phyloP scores from a whole-genome alignment of 2,888 invertebrate genomes.

The Tridacna crocea region DNA sequence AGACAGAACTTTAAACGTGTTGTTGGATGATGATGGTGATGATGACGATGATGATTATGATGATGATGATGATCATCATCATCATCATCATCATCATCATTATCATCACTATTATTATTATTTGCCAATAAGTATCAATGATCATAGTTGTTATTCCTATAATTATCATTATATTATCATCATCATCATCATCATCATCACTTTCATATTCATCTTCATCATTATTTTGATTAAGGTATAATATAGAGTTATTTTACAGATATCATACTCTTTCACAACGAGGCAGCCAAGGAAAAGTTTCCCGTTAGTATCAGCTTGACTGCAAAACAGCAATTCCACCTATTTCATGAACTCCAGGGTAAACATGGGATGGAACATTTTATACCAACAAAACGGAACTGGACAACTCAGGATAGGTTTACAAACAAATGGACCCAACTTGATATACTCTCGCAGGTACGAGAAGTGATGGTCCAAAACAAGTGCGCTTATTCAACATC shows the following conservation, averaged over 20 bases:
- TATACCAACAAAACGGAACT: background rate
- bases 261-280: background rate
- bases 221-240: too few species aligned
- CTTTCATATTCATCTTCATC: too few species aligned
- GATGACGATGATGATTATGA: too few species aligned
- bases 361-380: background rate
- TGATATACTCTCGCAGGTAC: constrained; percentile 10
- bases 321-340: background rate
- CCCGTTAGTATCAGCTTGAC: constrained; percentile 1
- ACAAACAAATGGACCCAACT: constrained; percentile 4
- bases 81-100: too few species aligned
- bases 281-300: background rate
- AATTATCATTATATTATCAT: too few species aligned
- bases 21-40: too few species aligned
- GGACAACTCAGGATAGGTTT: background rate
- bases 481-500: background rate
- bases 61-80: too few species aligned
- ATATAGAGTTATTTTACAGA: background rate
- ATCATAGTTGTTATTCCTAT: too few species aligned
- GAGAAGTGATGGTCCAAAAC: background rate
- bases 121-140: too few species aligned
- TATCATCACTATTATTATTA: too few species aligned
- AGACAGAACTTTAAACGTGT: too few species aligned
- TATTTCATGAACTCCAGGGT: background rate
- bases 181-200: too few species aligned